Conservation (phyloP, 2,797 vertebrate species). For the Chaetodon trifasciatus region DNA sequence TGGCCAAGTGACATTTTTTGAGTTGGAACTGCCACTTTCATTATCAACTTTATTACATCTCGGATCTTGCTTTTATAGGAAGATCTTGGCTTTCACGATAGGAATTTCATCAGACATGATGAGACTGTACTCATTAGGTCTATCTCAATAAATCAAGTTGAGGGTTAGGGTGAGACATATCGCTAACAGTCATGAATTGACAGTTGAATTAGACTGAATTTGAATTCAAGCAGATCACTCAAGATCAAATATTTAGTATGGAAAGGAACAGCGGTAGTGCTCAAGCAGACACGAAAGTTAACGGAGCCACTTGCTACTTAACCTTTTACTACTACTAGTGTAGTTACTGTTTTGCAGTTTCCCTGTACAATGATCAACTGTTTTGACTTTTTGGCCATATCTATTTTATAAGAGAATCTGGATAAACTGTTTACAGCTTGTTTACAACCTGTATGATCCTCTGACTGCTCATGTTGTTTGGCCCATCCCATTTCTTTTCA, state of each 20-base stretch:
- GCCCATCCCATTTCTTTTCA: background rate
- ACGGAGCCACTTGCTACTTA: background rate
- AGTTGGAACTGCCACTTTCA: background rate
- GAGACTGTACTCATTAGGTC: background rate
- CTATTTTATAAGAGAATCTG: background rate
- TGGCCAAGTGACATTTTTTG: background rate
- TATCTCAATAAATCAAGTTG: background rate
- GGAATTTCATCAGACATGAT: background rate
- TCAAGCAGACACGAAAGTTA: background rate
- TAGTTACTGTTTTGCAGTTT: background rate
- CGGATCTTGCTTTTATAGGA: background rate
- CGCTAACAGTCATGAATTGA: background rate
- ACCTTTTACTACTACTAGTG: background rate
- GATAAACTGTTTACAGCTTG: background rate
- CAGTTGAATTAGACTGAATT: background rate
- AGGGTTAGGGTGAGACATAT: background rate
- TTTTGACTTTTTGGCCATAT: background rate
- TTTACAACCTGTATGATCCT: background rate
- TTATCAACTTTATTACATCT: background rate
- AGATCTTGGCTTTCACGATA: background rate
- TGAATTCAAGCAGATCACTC: background rate
- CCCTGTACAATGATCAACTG: background rate
- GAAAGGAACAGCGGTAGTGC: background rate
- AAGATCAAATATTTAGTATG: background rate
- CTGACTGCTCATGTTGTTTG: background rate